Evolutionary conservation across 1,140 invertebrate genomes (phyloP).

Genomic region (Acyrthosiphon pisum): DNA sequence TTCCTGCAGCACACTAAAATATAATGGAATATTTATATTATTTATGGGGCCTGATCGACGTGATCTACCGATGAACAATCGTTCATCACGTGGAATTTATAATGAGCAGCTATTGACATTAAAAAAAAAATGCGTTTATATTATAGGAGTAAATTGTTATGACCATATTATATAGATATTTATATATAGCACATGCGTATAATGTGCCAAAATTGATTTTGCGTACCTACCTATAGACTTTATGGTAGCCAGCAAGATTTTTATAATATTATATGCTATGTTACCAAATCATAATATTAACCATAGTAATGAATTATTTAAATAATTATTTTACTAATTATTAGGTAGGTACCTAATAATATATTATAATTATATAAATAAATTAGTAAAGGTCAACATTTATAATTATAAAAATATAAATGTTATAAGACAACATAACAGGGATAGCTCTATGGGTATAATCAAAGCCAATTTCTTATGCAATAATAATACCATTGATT

Average conservation of each 20-base stretch:
- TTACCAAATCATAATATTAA: not conserved
- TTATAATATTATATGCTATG: not conserved
- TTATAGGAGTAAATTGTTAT: not conserved
- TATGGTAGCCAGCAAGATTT: not conserved
- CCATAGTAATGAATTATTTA: too few relatives aligned
- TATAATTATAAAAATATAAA: too few relatives aligned
- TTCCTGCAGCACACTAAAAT: conserved; percentile 15
- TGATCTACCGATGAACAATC: conserved; percentile 48
- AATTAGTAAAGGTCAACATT: too few relatives aligned
- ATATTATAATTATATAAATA: too few relatives aligned
- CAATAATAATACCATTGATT: not conserved
- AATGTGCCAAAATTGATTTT: not conserved
- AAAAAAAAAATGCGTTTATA: not conserved
- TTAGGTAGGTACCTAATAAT: too few relatives aligned
- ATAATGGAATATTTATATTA: conserved; percentile 53
- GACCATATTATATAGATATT: not conserved
- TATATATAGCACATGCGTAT: not conserved
- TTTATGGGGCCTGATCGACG: conserved; percentile 47
- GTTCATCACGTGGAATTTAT: conserved; percentile 35
- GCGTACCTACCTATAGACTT: not conserved
- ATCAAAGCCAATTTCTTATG: too few relatives aligned
- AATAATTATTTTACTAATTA: not conserved
- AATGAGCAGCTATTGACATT: conserved; percentile 23
- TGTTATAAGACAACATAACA: not conserved
- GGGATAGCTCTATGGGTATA: not conserved